Conservation (phyloP, 2,797 vertebrate genomes). For the Tapera naevia region DNA sequence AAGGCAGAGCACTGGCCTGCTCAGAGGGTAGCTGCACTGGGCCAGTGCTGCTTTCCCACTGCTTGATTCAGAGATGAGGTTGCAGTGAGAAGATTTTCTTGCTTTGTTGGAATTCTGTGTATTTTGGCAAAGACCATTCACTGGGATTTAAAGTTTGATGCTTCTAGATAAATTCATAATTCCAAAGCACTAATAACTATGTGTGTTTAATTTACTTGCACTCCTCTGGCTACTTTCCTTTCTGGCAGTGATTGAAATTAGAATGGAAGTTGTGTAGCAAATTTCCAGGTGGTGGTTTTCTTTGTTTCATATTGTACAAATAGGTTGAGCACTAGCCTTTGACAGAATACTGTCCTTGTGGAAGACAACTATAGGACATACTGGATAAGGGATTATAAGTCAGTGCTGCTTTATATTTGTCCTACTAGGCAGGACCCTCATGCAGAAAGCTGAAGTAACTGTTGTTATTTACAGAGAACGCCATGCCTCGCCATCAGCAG, state of each 20-base stretch:
- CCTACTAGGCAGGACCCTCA: not conserved
- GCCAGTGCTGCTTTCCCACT: not conserved
- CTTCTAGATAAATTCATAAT: not conserved
- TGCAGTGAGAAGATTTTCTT: not conserved
- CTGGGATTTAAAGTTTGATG: not conserved
- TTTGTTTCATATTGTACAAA: not conserved
- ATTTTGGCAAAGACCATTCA: not conserved
- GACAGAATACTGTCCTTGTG: not conserved
- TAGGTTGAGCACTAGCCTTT: not conserved
- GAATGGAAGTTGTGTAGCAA: not conserved
- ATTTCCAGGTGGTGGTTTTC: not conserved
- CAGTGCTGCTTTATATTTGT: not conserved
- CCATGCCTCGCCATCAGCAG: not conserved
- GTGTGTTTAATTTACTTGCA: not conserved
- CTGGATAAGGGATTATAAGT: not conserved
- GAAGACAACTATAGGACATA: not conserved
- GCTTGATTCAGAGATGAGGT: not conserved
- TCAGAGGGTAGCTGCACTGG: not conserved
- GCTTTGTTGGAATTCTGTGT: not conserved
- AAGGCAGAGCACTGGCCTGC: not conserved
- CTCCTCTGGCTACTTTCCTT: not conserved
- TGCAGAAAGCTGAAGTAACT: not conserved
- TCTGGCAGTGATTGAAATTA: not conserved
- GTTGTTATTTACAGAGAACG: not conserved
- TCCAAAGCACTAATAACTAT: not conserved